These are phyloP conservation scores for Anadara kagoshimensis DNA, from an alignment of 1,140 invertebrate genomes.

Conservation along the genomic window DNA sequence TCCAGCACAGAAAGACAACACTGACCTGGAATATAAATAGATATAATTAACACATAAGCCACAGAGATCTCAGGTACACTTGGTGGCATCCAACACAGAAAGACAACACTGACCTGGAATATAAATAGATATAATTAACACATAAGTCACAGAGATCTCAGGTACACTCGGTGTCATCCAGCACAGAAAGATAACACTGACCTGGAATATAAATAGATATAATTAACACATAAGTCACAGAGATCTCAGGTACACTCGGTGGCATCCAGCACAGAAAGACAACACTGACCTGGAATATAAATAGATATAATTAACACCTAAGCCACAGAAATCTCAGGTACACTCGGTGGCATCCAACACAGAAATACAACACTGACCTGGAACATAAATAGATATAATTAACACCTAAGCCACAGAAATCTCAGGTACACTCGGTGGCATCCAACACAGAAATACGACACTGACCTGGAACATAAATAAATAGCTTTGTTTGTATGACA, in stretches of 20 bases:
- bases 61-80: conserved; percentile 85
- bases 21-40: too few relatives aligned
- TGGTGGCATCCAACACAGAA: conserved; percentile 96
- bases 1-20: conserved; percentile 97
- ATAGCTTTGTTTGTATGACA: too few relatives aligned
- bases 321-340: conserved; percentile 85
- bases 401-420: conserved; percentile 91
- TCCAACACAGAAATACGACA: conserved; percentile 87
- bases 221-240: conserved; percentile 94
- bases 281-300: too few relatives aligned
- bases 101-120: too few relatives aligned
- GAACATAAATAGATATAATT: too few relatives aligned
- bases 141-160: conserved; percentile 85
- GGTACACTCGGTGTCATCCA: conserved; percentile 97
- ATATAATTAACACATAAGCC: conserved; percentile 96
- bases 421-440: conserved; percentile 89
- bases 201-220: too few relatives aligned
- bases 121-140: conserved; percentile 97
- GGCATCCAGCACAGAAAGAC: conserved; percentile 99
- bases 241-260: conserved; percentile 83
- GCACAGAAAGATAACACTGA: too few relatives aligned
- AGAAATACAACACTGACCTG: too few relatives aligned
- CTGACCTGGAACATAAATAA: too few relatives aligned
- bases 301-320: conserved; percentile 97
- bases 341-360: conserved; percentile 95